Evolutionary conservation across 2,797 vertebrate genomes (phyloP), one percentile per base, ranked within the genome.

Genomic region (Rhinoraja longicauda): DNA sequence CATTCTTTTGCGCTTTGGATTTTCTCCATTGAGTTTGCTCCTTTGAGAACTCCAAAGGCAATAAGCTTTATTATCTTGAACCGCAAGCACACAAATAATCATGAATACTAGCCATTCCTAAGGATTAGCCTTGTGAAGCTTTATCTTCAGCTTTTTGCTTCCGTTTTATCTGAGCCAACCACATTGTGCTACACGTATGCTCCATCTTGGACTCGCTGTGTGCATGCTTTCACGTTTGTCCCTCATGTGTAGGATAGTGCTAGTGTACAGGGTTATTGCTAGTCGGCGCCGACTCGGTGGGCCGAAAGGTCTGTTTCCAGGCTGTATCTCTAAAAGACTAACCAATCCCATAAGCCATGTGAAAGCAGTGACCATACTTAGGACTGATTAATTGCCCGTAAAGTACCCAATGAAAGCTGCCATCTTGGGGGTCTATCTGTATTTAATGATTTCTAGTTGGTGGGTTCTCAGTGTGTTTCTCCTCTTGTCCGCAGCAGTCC

Each of bases 401-500:
- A 53, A 53, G 45, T 53, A 53, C 45, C 45, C 45, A 53, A 53
- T 53, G 45, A 53, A 53, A 53, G 45, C 45, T 53, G 45, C 45
- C 45, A 5, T 53, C 45, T 6, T 53, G 4, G 53, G 4, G 5
- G 4, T 53, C 45, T 76, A 17, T 76, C n/a, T 90, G 86, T 53
- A 53, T 53, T 73, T 73, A 73, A 73, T 26, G 70, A 59, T 64
- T 57, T 86, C 59, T 82, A 62, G 5, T 13, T 64, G 45, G 24
- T 84, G 53, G 81, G 57, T 15, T n/a, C 53, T 84, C 26, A 84
- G 45, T 78, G 75, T 93, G 13, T 17, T 84, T 79, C 24, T 93
- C 32, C 19, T 93, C 93, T 94, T 90, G 93, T 95, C 93, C 95
- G 78, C 94, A 99, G 99, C 98, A 62, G 98, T 98, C 93, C 98